Percentiles rank a stretch among this genome's conserved stretches.
Conservation (phyloP, 2,888 invertebrate genomes). For the Bugula neritina region DNA sequence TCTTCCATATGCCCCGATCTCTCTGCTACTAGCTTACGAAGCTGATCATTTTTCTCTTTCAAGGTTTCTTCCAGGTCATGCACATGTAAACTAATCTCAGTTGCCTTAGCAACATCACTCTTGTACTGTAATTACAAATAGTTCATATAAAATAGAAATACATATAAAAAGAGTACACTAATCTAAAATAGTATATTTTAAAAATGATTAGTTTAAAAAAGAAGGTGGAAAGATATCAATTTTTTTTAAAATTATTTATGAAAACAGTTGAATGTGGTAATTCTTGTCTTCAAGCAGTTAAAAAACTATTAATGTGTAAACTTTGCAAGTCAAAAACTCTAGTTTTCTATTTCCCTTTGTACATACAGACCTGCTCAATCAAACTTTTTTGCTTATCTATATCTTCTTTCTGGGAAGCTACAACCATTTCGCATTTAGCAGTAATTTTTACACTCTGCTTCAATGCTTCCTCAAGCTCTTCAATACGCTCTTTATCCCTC, state of each 20-base stretch:
- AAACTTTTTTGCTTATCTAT: slow-evolving; percentile 44
- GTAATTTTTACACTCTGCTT: slow-evolving; percentile 66
- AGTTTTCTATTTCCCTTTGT: no score
- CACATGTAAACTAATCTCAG: slow-evolving; percentile 42
- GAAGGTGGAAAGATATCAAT: no score
- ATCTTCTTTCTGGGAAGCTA: slow-evolving; percentile 54
- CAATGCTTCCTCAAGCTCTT: slow-evolving; percentile 76
- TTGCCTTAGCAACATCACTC: slow-evolving; percentile 13
- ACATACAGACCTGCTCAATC: slow-evolving; percentile 35
- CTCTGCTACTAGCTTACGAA: slow-evolving; percentile 60
- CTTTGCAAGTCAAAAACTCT: no score
- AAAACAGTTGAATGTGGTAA: no score
- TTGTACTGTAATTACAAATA: slow-evolving; percentile 10
- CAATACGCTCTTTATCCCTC: slow-evolving; percentile 58
- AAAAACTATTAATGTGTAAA: no score
- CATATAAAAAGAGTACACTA: neutral
- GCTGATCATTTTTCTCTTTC: slow-evolving; percentile 62
- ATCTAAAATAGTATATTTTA: no score
- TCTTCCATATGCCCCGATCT: slow-evolving; percentile 68
- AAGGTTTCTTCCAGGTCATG: slow-evolving; percentile 62
- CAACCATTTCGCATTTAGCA: slow-evolving; percentile 56
- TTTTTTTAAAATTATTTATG: no score
- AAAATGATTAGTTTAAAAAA: no score
- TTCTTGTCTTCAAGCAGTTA: no score
- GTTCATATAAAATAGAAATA: neutral